Evolutionary conservation across 2,797 vertebrate genomes (phyloP).

Genomic region (Odontamblyopus rebecca): DNA sequence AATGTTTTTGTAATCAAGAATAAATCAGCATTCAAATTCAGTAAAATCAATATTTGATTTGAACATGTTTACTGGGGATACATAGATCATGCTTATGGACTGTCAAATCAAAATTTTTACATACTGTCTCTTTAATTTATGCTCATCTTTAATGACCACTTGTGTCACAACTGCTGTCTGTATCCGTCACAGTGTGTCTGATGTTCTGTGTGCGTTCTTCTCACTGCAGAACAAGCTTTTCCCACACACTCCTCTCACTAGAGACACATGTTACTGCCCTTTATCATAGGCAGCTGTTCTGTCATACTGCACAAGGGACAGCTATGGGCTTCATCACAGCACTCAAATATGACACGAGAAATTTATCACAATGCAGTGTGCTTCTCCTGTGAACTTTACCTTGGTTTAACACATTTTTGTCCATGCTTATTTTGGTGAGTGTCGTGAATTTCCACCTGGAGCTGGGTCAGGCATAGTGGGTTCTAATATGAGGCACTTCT

Average conservation of each 20-base stretch:
- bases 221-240: constrained; percentile 47
- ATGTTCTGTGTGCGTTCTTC: constrained; percentile 24
- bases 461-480: constrained; percentile 22
- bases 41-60: too few species aligned
- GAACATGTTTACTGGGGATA: too few species aligned
- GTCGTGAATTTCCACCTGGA: constrained; percentile 3
- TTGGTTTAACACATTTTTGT: constrained; percentile 3
- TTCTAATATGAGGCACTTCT: constrained; percentile 47
- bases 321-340: constrained; percentile 1
- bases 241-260: constrained; percentile 24
- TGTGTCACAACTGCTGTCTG: constrained; percentile 20
- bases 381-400: background rate
- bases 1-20: too few species aligned
- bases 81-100: too few species aligned
- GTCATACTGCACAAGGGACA: constrained; percentile 40
- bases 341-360: background rate
- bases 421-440: background rate
- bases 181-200: constrained; percentile 16
- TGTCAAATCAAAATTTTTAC: too few species aligned
- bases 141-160: constrained; percentile 1
- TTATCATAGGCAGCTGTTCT: constrained; percentile 39
- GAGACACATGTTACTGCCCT: constrained; percentile 49
- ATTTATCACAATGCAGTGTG: background rate
- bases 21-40: too few species aligned
- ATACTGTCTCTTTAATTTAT: constrained; percentile 32